Percentiles rank a stretch among this genome's conserved stretches.
These are phyloP conservation scores for Ceramica pisi DNA, from an alignment of 2,888 invertebrate genomes.

Conservation along the genomic window DNA sequence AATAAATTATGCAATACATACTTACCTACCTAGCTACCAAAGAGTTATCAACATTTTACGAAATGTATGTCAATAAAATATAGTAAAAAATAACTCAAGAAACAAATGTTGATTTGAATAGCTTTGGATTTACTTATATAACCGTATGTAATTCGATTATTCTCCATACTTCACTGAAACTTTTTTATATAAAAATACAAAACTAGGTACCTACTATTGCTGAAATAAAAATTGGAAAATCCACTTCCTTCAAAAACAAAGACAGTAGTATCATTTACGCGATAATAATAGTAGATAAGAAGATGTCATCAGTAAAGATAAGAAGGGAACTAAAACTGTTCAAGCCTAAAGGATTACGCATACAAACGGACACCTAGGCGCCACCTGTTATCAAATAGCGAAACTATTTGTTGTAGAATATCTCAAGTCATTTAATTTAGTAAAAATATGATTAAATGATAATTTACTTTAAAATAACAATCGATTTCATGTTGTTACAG, in stretches of 20 bases:
- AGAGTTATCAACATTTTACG: constrained; percentile 42
- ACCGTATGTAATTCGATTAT: constrained; percentile 32
- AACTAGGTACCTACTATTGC: background rate
- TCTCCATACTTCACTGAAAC: constrained; percentile 16
- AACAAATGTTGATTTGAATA: constrained; percentile 47
- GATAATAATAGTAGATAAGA: constrained; percentile 53
- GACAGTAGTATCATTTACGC: constrained; percentile 43
- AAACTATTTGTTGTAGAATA: constrained; percentile 28
- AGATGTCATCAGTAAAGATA: constrained; percentile 51
- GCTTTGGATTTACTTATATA: constrained; percentile 52
- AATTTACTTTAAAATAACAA: constrained; percentile 17
- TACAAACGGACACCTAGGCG: constrained; percentile 34
- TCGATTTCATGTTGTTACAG: constrained; percentile 75
- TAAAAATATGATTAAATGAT: background rate
- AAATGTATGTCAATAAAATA: constrained; percentile 52
- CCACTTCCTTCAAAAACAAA: constrained; percentile 20
- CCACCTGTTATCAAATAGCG: constrained; percentile 61
- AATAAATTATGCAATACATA: constrained; percentile 55
- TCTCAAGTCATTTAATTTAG: background rate
- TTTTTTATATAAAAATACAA: constrained; percentile 1
- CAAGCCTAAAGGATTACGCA: constrained; percentile 6
- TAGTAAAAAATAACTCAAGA: constrained; percentile 31
- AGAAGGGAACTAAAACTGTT: constrained; percentile 36
- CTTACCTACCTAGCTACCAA: background rate
- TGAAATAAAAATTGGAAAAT: constrained; percentile 12